These are phyloP conservation scores for Crocodylus rhombifer DNA, from an alignment of 2,797 vertebrate genomes.

Conservation along the genomic window DNA sequence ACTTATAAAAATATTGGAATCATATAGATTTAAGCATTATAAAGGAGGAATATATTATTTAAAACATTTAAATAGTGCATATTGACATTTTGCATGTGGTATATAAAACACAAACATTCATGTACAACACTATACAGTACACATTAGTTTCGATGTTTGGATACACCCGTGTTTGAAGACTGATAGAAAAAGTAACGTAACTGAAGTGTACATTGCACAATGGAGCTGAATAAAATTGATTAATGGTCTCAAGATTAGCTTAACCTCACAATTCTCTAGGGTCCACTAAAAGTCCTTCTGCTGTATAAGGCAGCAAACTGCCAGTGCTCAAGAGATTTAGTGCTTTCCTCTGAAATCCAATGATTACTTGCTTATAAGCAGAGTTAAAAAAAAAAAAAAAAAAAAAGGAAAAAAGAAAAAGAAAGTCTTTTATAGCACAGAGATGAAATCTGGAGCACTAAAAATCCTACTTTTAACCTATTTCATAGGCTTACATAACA, in stretches of 20 bases:
- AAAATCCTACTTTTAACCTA: slow-evolving; percentile 71
- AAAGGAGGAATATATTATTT: slow-evolving; percentile 89
- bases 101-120: slow-evolving; percentile 87
- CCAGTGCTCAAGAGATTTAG: slow-evolving; percentile 77
- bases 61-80: slow-evolving; percentile 89
- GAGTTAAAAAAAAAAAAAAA: slow-evolving; percentile 45
- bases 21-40: slow-evolving; percentile 89
- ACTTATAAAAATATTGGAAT: slow-evolving; percentile 89
- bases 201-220: slow-evolving; percentile 82
- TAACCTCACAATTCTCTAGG: slow-evolving; percentile 88
- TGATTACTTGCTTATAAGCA: slow-evolving; percentile 73
- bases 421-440: slow-evolving; percentile 73
- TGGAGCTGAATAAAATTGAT: slow-evolving; percentile 81
- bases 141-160: slow-evolving; percentile 82
- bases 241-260: slow-evolving; percentile 83
- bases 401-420: background rate
- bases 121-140: slow-evolving; percentile 86
- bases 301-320: slow-evolving; percentile 76
- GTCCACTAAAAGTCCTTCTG: slow-evolving; percentile 69
- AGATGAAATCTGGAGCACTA: slow-evolving; percentile 76
- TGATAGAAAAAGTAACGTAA: slow-evolving; percentile 74
- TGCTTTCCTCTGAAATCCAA: slow-evolving; percentile 73
- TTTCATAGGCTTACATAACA: slow-evolving; percentile 71
- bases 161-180: slow-evolving; percentile 79
- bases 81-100: slow-evolving; percentile 86